Conservation (phyloP, 2,888 invertebrate genomes). For the Oscheius sp. region DNA sequence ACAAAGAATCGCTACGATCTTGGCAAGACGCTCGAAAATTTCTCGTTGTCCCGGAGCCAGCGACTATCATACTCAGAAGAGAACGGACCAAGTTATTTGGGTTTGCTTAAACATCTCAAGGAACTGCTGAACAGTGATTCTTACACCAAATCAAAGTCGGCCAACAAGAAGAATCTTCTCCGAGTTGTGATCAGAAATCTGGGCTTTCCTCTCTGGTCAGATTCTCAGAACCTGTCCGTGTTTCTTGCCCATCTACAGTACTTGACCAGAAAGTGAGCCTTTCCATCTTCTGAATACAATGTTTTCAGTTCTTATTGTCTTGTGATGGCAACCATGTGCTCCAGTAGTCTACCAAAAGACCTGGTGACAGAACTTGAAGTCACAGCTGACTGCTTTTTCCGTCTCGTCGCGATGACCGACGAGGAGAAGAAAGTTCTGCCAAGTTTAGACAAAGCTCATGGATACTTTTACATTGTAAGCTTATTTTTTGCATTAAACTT, state of each 20-base stretch:
- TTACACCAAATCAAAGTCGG: conserved; percentile 4
- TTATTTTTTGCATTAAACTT: background rate
- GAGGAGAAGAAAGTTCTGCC: conserved; percentile 37
- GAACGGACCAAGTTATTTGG: background rate
- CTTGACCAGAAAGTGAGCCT: conserved; percentile 28
- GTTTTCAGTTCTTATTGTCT: conserved; percentile 31
- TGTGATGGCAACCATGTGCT: conserved; percentile 31
- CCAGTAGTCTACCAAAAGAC: background rate
- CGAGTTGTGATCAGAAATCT: conserved; percentile 29
- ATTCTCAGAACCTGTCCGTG: conserved; percentile 20
- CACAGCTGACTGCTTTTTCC: conserved; percentile 32
- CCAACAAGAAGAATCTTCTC: conserved; percentile 34
- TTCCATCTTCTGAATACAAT: background rate
- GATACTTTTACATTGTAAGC: conserved; percentile 39
- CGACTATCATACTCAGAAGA: background rate
- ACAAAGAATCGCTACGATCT: conserved; percentile 32
- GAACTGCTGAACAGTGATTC: conserved; percentile 8
- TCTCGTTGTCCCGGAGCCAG: background rate
- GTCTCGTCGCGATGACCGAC: conserved; percentile 37
- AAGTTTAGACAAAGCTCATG: conserved; percentile 37
- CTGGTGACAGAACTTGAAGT: conserved; percentile 25
- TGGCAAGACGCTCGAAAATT: conserved; percentile 17
- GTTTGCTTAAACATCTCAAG: background rate
- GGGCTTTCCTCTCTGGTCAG: conserved; percentile 34
- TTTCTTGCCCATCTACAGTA: conserved; percentile 32